A percentile compares a stretch with the other conserved stretches of the same genome.
These are phyloP conservation scores for Gymnorhina tibicen DNA, from an alignment of 2,113 vertebrate species.

Conservation along the genomic window DNA sequence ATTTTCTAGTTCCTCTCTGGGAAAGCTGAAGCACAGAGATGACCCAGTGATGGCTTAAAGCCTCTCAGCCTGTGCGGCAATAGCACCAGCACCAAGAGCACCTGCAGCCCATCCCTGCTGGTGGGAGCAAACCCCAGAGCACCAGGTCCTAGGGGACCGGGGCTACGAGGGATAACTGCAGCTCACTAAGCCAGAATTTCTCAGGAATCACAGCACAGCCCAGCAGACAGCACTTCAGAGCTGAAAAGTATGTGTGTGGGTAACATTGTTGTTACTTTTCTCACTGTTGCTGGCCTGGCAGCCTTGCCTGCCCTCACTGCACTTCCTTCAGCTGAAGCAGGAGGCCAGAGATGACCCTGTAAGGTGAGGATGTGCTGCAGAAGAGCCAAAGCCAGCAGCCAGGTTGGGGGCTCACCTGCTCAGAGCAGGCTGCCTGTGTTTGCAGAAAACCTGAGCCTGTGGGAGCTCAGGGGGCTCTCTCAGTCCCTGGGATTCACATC, in stretches of 20 bases:
- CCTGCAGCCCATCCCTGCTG: accelerated
- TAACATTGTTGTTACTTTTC: neutral
- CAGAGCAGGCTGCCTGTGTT: accelerated
- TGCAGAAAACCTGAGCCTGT: neutral
- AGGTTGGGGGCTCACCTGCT: accelerated
- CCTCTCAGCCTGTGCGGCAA: too few species aligned
- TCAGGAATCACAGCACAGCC: neutral
- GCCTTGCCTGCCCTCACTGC: neutral
- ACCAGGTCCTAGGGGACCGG: accelerated
- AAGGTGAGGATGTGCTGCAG: neutral
- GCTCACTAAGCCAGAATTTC: neutral
- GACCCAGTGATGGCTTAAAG: neutral
- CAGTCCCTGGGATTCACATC: neutral
- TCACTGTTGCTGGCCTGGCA: neutral
- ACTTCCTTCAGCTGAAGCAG: neutral
- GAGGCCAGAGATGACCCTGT: neutral
- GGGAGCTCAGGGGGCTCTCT: neutral
- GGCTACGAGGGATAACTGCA: neutral
- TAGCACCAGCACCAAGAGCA: neutral
- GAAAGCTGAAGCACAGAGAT: neutral
- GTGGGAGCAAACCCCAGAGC: neutral
- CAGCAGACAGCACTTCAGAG: neutral
- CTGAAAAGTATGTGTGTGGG: neutral
- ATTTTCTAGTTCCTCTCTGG: neutral
- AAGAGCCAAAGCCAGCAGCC: neutral